Evolutionary conservation across 2,888 invertebrate genomes (phyloP).

Genomic region (Hirtodrosophila alboralis): DNA sequence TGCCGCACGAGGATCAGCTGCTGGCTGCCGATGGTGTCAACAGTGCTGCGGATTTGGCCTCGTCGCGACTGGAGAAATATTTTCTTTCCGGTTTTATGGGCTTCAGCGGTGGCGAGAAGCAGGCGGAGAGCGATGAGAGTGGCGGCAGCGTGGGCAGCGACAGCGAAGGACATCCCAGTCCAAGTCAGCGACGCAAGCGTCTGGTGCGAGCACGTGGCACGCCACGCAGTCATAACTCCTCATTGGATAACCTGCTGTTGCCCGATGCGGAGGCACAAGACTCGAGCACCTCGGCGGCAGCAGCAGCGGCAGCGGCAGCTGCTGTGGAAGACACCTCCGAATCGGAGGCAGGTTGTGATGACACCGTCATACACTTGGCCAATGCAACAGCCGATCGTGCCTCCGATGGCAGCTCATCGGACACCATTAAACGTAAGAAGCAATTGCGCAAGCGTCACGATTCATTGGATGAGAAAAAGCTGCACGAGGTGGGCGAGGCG

Average conservation of each 20-base stretch:
- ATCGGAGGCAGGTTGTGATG: conserved; percentile 88
- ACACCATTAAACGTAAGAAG: conserved; percentile 93
- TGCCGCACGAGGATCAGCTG: conserved; percentile 85
- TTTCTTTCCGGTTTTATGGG: conserved; percentile 94
- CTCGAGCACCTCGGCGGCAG: conserved; percentile 41
- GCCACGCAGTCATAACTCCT: conserved; percentile 92
- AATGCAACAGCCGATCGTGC: conserved; percentile 90
- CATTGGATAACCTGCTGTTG: conserved; percentile 90
- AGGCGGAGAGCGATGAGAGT: conserved; percentile 87
- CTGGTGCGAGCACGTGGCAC: conserved; percentile 92
- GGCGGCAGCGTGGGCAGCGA: conserved; percentile 94
- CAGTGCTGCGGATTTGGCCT: conserved; percentile 90
- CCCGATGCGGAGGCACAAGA: conserved; percentile 70
- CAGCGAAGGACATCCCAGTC: conserved; percentile 94
- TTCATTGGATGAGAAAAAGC: conserved; percentile 85
- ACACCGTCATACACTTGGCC: conserved; percentile 87
- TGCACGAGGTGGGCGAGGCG: conserved; percentile 61
- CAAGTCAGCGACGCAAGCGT: conserved; percentile 92
- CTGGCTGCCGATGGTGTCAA: conserved; percentile 85
- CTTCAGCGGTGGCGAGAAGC: conserved; percentile 88
- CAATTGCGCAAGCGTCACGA: conserved; percentile 88
- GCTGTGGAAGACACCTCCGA: conserved; percentile 88
- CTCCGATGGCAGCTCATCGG: conserved; percentile 83
- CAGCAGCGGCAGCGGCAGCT: conserved; percentile 67
- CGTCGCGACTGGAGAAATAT: conserved; percentile 94